Conservation (phyloP, 2,797 vertebrate genomes). For the Manis javanica region DNA sequence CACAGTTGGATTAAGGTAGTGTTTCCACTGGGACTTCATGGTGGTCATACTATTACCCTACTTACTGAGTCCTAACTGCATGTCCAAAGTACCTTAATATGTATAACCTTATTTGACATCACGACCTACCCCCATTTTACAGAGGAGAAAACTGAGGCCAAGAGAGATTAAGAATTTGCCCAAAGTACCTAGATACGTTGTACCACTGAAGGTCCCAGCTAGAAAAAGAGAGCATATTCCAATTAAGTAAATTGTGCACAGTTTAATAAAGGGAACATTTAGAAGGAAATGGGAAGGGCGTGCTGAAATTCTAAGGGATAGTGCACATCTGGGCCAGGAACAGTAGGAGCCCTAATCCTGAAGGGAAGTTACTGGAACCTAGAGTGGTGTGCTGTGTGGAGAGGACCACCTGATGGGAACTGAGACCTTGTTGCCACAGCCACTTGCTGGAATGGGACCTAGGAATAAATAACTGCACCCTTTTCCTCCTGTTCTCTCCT, state of each 20-base stretch:
- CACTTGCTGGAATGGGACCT: background rate
- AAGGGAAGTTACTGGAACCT: background rate
- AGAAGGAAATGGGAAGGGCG: background rate
- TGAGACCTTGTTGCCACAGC: background rate
- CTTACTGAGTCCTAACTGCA: background rate
- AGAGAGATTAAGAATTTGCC: background rate
- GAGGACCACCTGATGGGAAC: background rate
- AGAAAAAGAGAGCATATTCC: background rate
- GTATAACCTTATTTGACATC: background rate
- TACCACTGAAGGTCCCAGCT: background rate
- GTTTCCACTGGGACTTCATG: background rate
- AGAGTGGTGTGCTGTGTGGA: background rate
- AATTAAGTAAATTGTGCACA: background rate
- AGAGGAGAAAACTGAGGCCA: slow-evolving; percentile 33
- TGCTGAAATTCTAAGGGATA: background rate
- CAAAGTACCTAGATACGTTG: background rate
- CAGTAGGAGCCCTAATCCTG: background rate
- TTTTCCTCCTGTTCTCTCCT: background rate
- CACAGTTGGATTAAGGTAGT: background rate
- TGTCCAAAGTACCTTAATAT: background rate
- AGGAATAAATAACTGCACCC: background rate
- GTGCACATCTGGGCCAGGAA: background rate
- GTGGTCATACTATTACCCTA: background rate
- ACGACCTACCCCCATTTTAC: background rate
- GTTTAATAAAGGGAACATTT: background rate